Conservation (phyloP, 2,113 vertebrate genomes). For the Archilochus colubris region DNA sequence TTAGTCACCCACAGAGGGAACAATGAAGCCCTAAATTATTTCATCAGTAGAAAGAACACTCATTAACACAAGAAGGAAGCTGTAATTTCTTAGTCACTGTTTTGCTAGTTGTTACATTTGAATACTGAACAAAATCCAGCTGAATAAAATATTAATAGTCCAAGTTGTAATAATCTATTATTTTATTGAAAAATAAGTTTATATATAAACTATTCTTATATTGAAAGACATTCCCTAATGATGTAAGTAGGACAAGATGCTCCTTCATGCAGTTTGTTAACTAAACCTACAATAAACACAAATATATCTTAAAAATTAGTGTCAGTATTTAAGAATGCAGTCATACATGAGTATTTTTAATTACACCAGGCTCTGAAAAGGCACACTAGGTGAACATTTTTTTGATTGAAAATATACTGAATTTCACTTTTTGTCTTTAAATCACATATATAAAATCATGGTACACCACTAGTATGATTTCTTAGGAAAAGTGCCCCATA, state of each 20-base stretch:
- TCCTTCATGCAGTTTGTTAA: background rate
- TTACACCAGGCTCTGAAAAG: background rate
- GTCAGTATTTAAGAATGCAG: background rate
- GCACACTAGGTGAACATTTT: background rate
- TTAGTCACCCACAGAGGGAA: background rate
- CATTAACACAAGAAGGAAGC: slow-evolving; percentile 11
- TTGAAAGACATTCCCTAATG: background rate
- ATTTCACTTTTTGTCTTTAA: background rate
- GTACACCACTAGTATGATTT: background rate
- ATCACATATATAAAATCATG: background rate
- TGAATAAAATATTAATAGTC: background rate
- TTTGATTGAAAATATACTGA: background rate
- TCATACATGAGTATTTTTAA: background rate
- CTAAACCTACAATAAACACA: background rate
- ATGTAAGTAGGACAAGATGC: background rate
- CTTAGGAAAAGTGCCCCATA: background rate
- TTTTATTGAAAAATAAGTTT: background rate
- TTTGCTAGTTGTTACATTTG: background rate
- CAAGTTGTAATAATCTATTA: background rate
- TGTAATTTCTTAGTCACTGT: background rate
- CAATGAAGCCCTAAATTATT: slow-evolving; percentile 16
- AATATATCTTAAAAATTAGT: background rate
- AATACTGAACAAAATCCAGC: slow-evolving; percentile 1
- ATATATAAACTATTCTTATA: background rate
- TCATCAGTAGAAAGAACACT: slow-evolving; percentile 25